A percentile compares a stretch with the other conserved stretches of the same genome.
Conservation (phyloP, 2,888 invertebrate species). For the Xestia ashworthii region DNA sequence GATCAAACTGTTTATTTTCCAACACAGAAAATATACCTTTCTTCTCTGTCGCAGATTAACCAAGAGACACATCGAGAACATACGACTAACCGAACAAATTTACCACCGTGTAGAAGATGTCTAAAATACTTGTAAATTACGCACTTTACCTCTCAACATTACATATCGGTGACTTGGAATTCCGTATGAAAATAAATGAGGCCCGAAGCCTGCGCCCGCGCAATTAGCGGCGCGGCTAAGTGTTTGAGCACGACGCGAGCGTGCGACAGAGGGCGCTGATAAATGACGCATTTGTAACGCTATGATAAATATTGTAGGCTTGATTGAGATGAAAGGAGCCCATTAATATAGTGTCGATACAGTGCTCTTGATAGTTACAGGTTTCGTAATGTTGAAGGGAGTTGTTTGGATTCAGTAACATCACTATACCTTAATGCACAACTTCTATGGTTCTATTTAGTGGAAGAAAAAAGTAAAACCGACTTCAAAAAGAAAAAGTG, state of each 20-base stretch:
- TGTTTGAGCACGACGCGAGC: constrained; percentile 66
- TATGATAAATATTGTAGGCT: constrained; percentile 61
- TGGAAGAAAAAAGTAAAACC: no score
- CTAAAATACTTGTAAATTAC: constrained; percentile 63
- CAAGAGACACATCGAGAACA: neutral
- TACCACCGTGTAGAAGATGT: constrained; percentile 42
- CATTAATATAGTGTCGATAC: constrained; percentile 60
- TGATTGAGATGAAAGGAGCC: constrained; percentile 57
- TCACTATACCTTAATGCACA: neutral
- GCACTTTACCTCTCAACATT: constrained; percentile 50
- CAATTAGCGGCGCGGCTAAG: constrained; percentile 68
- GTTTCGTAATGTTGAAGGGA: constrained; percentile 31
- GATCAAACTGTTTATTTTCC: neutral
- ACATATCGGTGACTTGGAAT: constrained; percentile 64
- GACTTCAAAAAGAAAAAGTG: no score
- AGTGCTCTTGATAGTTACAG: constrained; percentile 20
- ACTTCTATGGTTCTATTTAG: neutral
- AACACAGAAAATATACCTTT: neutral
- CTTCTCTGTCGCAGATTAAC: neutral
- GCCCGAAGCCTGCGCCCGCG: constrained; percentile 56
- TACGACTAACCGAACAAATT: neutral
- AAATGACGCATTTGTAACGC: constrained; percentile 60
- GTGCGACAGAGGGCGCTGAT: constrained; percentile 61
- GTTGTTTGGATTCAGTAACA: constrained; percentile 10
- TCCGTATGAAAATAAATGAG: constrained; percentile 66